A percentile compares a stretch with the other conserved stretches of the same genome.
phyloP scores from a whole-genome alignment of 2,888 invertebrate species.

The Scaptomyza reducta region DNA sequence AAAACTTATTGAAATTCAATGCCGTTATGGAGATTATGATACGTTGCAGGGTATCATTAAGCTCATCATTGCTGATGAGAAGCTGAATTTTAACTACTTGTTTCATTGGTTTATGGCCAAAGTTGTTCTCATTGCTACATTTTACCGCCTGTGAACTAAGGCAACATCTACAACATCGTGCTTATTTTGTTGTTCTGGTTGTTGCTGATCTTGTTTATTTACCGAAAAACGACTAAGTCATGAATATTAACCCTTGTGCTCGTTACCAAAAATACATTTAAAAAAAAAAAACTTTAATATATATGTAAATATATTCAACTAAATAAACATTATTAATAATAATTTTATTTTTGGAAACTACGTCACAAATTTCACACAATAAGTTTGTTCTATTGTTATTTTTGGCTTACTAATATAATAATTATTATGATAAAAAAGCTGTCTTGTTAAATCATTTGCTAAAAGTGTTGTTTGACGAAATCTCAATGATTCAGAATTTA shows the following conservation, averaged over 20 bases:
- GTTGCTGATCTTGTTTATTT: slow-evolving; percentile 56
- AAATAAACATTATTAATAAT: background rate
- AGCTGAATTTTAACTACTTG: background rate
- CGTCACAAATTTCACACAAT: background rate
- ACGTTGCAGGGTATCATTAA: slow-evolving; percentile 1
- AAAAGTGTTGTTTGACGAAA: background rate
- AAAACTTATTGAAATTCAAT: background rate
- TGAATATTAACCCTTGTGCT: slow-evolving; percentile 58
- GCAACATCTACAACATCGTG: slow-evolving; percentile 19
- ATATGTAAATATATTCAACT: background rate
- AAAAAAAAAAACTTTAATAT: background rate
- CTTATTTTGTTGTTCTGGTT: slow-evolving; percentile 22
- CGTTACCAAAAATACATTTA: background rate
- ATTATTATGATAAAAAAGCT: background rate
- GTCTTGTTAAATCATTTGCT: too few species aligned
- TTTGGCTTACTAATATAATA: background rate
- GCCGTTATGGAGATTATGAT: fast-evolving
- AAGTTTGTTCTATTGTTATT: background rate
- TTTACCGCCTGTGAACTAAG: slow-evolving; percentile 52
- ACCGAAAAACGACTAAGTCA: slow-evolving; percentile 29
- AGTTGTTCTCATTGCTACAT: slow-evolving; percentile 67
- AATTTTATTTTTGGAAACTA: background rate
- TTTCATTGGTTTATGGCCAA: slow-evolving; percentile 22
- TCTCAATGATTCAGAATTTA: background rate
- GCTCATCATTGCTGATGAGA: background rate